Percentiles rank a stretch among this genome's conserved stretches.
Conservation (phyloP, 35 echinoderm and acorn worm genomes). For the Ophiothrix spiculata region DNA sequence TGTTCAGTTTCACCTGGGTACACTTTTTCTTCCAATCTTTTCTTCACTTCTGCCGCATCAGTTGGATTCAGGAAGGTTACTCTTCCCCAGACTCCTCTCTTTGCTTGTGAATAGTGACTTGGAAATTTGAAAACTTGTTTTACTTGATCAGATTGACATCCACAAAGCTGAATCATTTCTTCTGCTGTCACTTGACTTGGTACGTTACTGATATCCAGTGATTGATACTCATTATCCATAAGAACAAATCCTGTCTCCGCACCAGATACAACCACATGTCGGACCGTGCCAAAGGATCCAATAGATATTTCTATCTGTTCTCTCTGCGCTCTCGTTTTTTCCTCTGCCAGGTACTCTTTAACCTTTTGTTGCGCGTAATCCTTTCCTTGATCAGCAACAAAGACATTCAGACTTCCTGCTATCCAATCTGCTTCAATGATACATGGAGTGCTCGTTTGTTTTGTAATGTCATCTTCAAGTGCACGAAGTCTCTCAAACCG, state of each 20-base stretch:
- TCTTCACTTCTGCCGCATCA: background rate
- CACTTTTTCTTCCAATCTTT: background rate
- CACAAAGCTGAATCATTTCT: background rate
- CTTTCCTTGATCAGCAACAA: background rate
- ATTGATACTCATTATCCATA: constrained; percentile 35
- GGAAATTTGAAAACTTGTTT: constrained; percentile 1
- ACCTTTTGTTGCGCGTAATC: background rate
- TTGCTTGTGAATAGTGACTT: background rate
- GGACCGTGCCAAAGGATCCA: constrained; percentile 20
- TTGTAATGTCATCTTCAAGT: constrained; percentile 21
- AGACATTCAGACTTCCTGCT: constrained; percentile 6
- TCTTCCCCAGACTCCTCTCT: constrained; percentile 12
- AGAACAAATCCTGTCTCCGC: constrained; percentile 33
- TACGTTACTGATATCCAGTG: constrained; percentile 24
- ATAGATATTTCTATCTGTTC: constrained; percentile 37
- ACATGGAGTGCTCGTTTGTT: background rate
- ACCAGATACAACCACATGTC: constrained; percentile 29
- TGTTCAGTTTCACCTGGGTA: background rate
- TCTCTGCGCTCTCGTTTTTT: background rate
- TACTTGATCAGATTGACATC: background rate
- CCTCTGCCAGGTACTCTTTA: background rate
- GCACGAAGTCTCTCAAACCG: constrained; percentile 11
- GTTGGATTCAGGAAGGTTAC: constrained; percentile 13
- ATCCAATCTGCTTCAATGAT: constrained; percentile 21
- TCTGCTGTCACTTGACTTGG: background rate